These are phyloP conservation scores for Pomacea maculata DNA, from an alignment of 1,140 invertebrate species.

Conservation along the genomic window DNA sequence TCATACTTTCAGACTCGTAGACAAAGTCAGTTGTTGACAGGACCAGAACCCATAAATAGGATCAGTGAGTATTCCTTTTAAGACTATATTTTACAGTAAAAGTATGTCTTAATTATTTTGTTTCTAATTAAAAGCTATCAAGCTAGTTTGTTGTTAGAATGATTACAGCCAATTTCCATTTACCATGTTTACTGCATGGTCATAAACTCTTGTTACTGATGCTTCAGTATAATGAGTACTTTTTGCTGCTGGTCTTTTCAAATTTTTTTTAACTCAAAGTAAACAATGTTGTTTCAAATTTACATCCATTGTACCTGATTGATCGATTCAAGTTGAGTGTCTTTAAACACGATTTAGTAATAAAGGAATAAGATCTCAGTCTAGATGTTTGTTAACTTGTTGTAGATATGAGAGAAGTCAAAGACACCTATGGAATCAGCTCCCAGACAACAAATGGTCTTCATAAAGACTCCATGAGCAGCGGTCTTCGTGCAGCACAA, in stretches of 20 bases:
- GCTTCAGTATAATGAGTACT: too few relatives aligned
- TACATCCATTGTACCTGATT: neutral
- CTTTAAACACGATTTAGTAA: neutral
- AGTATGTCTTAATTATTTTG: neutral
- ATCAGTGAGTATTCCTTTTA: constrained; percentile 29
- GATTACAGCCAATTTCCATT: neutral
- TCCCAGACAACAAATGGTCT: constrained; percentile 23
- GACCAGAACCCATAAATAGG: constrained; percentile 59
- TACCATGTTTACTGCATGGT: too few relatives aligned
- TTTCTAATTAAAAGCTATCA: neutral
- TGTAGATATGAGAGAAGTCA: constrained; percentile 41
- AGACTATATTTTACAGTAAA: neutral
- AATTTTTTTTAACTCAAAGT: too few relatives aligned
- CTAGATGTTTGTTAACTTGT: neutral
- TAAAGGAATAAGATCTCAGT: neutral
- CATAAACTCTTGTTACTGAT: too few relatives aligned
- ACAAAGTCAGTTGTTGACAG: constrained; percentile 71
- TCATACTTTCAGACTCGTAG: constrained; percentile 78
- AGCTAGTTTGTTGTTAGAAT: neutral
- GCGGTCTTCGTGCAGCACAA: constrained; percentile 46
- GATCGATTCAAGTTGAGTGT: neutral
- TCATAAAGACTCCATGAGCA: constrained; percentile 35
- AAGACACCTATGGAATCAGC: constrained; percentile 27
- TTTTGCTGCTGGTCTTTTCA: too few relatives aligned
- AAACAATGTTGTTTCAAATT: neutral